Conservation (phyloP, 2,113 vertebrate species). For the Tachysurus fulvidraco region DNA sequence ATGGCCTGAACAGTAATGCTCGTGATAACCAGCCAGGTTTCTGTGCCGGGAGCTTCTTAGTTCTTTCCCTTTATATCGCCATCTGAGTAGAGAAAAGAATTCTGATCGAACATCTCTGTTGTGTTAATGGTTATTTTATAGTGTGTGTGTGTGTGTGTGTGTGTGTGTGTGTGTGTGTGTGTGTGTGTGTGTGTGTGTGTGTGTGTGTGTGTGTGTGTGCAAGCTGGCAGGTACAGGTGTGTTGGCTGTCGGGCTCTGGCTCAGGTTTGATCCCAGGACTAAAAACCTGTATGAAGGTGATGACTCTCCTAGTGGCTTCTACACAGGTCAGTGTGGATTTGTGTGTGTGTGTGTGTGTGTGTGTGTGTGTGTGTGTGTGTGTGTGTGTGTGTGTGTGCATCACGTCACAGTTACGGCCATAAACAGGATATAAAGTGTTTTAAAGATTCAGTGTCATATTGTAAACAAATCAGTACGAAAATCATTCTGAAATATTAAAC, state of each 20-base stretch:
- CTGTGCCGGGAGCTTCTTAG: no score
- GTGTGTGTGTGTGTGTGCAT: background rate
- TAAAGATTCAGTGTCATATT: background rate
- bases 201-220: conserved; percentile 28
- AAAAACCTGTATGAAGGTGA: conserved; percentile 79
- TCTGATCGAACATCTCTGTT: no score
- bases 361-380: no score
- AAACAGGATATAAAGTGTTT: background rate
- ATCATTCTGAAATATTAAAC: background rate
- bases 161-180: conserved; percentile 27
- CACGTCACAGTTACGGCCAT: background rate
- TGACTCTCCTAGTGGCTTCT: conserved; percentile 70
- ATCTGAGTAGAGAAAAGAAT: no score
- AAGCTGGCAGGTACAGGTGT: conserved; percentile 85
- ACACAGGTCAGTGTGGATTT: conserved; percentile 73
- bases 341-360: no score
- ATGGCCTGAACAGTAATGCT: no score
- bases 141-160: background rate
- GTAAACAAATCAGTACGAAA: background rate
- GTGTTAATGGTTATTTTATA: background rate
- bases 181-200: conserved; percentile 3
- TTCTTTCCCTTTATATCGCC: no score
- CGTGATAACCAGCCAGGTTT: no score
- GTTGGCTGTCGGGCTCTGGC: conserved; percentile 83
- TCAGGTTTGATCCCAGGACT: conserved; percentile 82